Base-by-base conservation (phyloP, 30 jellyfish, hydroid and myxozoan species). In the Turritopsis rubra region DNA sequence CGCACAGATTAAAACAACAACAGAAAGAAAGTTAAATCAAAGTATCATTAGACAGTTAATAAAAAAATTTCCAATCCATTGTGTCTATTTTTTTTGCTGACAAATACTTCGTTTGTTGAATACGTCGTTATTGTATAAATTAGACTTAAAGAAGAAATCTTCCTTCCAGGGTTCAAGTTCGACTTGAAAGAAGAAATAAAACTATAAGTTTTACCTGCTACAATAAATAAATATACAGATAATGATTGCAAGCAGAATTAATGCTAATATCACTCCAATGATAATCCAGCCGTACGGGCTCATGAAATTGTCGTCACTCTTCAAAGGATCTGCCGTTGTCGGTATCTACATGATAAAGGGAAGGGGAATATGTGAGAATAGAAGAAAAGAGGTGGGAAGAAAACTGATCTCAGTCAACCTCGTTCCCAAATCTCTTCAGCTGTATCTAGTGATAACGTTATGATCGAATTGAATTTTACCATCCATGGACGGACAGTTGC, bases 211-310 rank as follows among this genome's bases (percentile, higher is more conserved):
- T 68, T 68, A 68, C 77, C 30, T 68, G 30, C 77, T 68, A 1
- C 77, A 68, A n/a, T 68, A n/a, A 22, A 68, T 27, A 1, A 7
- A 68, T 68, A 68, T 68, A 1, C 28, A 23, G 19, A 68, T 19
- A 1, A 27, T 27, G 30, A 19, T 22, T 8, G 30, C 31, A 23
- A 68, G 77, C 0, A 68, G 21, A 19, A 68, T 68, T 0, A 27
- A 27, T 9, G 30, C 9, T 23, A 68, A 19, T 7, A 68, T 22
- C 77, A 68, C 28, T 68, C 31, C 77, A 19, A 68, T 68, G 21
- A 68, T 68, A 68, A 68, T 27, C 77, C 77, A 68, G 30, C 28
- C 77, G 30, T n/a, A 68, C 16, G 77, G 77, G 9, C 19, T 22
- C 28, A 68, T n/a, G 21, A 68, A 68, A 27, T n/a, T 22, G 28